Conservation (phyloP, 1,140 invertebrate species). For the Ephestia elutella region DNA sequence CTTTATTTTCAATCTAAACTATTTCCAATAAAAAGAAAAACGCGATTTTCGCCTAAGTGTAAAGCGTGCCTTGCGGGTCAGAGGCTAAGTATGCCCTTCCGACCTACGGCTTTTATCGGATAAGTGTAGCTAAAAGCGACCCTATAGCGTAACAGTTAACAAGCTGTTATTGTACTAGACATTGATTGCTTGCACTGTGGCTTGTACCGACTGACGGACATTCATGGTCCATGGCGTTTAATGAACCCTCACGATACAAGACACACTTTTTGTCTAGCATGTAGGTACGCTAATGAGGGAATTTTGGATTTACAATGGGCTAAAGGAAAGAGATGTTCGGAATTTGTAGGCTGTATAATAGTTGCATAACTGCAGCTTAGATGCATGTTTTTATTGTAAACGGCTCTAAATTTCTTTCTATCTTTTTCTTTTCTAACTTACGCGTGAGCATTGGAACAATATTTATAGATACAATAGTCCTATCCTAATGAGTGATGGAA, state of each 20-base stretch:
- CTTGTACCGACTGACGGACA: slow-evolving; percentile 36
- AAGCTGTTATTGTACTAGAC: slow-evolving; percentile 40
- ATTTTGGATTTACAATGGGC: background rate
- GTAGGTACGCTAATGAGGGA: slow-evolving; percentile 14
- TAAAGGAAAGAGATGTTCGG: background rate
- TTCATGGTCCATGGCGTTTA: slow-evolving; percentile 37
- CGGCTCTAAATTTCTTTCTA: too few species aligned
- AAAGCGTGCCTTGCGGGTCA: slow-evolving; percentile 28
- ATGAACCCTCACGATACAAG: slow-evolving; percentile 41
- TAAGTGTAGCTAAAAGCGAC: slow-evolving; percentile 45
- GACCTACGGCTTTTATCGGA: slow-evolving; percentile 37
- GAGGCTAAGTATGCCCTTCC: slow-evolving; percentile 36
- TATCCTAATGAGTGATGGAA: too few species aligned
- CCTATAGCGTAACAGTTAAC: slow-evolving; percentile 47
- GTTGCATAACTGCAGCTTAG: background rate
- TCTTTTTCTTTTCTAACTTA: too few species aligned
- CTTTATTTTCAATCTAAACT: slow-evolving; percentile 1
- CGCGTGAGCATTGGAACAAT: too few species aligned
- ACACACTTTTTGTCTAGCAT: slow-evolving; percentile 27
- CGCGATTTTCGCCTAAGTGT: slow-evolving; percentile 22
- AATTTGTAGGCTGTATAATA: background rate
- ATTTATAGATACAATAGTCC: too few species aligned
- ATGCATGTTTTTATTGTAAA: too few species aligned
- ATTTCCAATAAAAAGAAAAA: too few species aligned
- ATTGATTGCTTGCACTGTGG: slow-evolving; percentile 32